phyloP scores from a whole-genome alignment of 2,797 vertebrate species.

The Luscinia luscinia region DNA sequence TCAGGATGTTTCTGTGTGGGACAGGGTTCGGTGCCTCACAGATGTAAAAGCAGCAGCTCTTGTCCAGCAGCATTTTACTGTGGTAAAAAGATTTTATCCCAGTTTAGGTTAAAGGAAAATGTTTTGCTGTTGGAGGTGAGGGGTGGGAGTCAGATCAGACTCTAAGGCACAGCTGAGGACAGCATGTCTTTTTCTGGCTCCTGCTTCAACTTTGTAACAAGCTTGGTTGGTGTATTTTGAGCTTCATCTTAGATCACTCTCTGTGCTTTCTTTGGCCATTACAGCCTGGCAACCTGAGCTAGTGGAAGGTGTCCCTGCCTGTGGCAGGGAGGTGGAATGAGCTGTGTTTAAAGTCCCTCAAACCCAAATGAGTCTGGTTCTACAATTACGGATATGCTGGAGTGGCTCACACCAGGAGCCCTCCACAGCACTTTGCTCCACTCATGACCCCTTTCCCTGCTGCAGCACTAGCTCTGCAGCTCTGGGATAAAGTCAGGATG shows the following conservation, averaged over 20 bases:
- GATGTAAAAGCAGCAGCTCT: not conserved
- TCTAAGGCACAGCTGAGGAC: accelerated
- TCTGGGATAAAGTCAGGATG: not conserved
- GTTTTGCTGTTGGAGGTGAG: not conserved
- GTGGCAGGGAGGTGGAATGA: not conserved
- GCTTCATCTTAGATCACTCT: not conserved
- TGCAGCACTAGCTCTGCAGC: not conserved
- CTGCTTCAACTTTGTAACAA: not conserved
- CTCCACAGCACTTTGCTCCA: not conserved
- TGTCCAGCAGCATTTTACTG: not conserved
- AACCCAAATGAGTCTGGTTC: not conserved
- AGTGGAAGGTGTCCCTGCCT: not conserved
- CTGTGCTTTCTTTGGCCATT: not conserved
- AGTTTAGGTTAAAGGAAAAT: not conserved
- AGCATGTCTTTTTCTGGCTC: not conserved
- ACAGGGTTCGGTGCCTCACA: not conserved
- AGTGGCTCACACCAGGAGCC: not conserved
- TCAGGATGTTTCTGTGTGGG: not conserved
- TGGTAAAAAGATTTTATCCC: not conserved
- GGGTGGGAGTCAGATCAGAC: not conserved
- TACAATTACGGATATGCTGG: not conserved
- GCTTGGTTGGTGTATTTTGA: not conserved
- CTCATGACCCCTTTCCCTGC: not conserved
- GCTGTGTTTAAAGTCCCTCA: not conserved
- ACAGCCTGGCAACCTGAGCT: not conserved